Percentiles rank a stretch among this genome's conserved stretches.
Evolutionary conservation across 2,113 vertebrate genomes (phyloP).

Genomic region (Conger conger): DNA sequence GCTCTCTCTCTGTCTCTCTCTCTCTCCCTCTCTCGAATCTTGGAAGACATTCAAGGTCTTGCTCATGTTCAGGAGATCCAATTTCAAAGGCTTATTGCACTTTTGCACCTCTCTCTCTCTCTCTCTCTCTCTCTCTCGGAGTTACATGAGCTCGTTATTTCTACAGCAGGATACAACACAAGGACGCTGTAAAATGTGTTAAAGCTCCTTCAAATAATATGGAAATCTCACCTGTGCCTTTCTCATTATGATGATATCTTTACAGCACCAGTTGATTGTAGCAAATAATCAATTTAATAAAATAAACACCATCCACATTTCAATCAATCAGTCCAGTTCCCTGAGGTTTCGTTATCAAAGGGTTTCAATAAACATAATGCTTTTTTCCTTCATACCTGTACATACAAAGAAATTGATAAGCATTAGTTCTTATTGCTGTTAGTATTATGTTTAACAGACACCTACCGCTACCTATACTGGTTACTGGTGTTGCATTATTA

Average conservation of each 20-base stretch:
- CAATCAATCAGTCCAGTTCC: background rate
- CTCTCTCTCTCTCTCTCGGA: background rate
- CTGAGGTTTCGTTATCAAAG: no score
- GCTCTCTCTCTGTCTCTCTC: background rate
- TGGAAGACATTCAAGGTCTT: no score
- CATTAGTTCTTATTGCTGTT: background rate
- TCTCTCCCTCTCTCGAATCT: background rate
- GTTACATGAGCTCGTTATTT: background rate
- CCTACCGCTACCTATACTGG: background rate
- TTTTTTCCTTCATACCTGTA: background rate
- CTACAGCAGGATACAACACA: background rate
- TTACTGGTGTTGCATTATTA: background rate
- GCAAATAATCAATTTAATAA: background rate
- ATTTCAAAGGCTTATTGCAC: no score
- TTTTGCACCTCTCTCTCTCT: background rate
- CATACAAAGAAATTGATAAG: background rate
- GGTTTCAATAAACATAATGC: background rate
- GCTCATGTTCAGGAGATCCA: no score
- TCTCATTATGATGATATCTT: background rate
- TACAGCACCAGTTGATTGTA: background rate
- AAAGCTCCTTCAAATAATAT: background rate
- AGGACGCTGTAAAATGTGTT: background rate
- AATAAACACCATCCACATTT: background rate
- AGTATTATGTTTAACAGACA: background rate
- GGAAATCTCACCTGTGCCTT: background rate